Conservation (phyloP, 2,888 invertebrate species). For the Ceraclea dissimilis region DNA sequence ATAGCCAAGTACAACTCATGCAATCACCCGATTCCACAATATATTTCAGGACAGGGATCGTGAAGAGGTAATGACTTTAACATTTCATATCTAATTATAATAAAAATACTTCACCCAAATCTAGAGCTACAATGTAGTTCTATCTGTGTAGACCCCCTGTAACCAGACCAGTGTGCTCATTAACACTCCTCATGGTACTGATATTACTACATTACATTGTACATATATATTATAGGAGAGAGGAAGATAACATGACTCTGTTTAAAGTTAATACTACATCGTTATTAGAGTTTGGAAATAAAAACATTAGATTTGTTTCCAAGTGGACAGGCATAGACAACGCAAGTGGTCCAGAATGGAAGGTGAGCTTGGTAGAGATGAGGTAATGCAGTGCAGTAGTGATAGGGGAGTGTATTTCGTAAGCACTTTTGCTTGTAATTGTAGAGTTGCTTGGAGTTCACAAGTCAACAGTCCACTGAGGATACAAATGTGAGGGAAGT, state of each 20-base stretch:
- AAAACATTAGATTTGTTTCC: constrained; percentile 32
- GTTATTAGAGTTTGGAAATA: constrained; percentile 31
- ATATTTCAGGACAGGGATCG: background rate
- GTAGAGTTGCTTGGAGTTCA: background rate
- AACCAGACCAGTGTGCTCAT: too few species aligned
- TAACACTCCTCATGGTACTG: too few species aligned
- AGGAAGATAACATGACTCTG: constrained; percentile 30
- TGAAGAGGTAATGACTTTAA: constrained; percentile 11
- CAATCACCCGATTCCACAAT: background rate
- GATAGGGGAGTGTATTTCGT: too few species aligned
- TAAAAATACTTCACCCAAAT: constrained; percentile 1
- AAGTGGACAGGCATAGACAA: constrained; percentile 32
- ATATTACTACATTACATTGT: too few species aligned
- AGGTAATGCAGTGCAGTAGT: too few species aligned
- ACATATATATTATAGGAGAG: constrained; percentile 26
- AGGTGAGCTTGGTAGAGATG: constrained; percentile 28
- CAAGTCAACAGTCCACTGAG: background rate
- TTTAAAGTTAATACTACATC: constrained; percentile 34
- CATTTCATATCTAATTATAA: too few species aligned
- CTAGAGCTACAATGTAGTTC: too few species aligned
- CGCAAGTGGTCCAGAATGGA: constrained; percentile 33
- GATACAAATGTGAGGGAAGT: background rate
- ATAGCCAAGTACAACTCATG: constrained; percentile 6
- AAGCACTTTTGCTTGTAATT: background rate
- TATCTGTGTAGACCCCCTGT: too few species aligned